These are phyloP conservation scores for Mormyrus iriodes DNA, from an alignment of 2,113 vertebrate species.

Conservation along the genomic window DNA sequence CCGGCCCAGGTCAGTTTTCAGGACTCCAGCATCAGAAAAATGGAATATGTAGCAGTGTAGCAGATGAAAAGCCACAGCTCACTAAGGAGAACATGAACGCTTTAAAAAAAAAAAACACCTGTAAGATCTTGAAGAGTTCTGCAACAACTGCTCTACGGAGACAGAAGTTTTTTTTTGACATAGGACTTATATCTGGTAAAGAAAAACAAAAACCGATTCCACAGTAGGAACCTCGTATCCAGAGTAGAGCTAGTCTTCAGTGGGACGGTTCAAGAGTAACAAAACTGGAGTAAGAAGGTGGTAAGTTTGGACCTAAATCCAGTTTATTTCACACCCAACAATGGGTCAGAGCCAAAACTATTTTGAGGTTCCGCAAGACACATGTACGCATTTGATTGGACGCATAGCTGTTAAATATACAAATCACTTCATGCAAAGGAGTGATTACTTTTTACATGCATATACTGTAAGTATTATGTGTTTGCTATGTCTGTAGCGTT, in stretches of 20 bases:
- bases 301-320: background rate
- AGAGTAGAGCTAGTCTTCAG: background rate
- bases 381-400: background rate
- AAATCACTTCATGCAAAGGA: background rate
- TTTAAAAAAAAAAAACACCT: background rate
- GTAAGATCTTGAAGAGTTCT: background rate
- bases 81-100: no score
- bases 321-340: background rate
- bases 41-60: background rate
- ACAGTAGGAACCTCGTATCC: background rate
- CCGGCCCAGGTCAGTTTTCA: background rate
- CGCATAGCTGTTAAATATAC: background rate
- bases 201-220: background rate
- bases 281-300: background rate
- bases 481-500: background rate
- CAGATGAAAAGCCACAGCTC: background rate
- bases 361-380: background rate
- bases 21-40: background rate
- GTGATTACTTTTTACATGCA: no score
- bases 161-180: background rate
- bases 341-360: background rate
- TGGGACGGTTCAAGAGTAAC: background rate
- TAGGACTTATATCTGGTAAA: background rate
- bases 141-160: background rate
- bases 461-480: background rate